Base-by-base conservation (phyloP, 2,888 invertebrate genomes). In the Oxystoma pomonae region DNA sequence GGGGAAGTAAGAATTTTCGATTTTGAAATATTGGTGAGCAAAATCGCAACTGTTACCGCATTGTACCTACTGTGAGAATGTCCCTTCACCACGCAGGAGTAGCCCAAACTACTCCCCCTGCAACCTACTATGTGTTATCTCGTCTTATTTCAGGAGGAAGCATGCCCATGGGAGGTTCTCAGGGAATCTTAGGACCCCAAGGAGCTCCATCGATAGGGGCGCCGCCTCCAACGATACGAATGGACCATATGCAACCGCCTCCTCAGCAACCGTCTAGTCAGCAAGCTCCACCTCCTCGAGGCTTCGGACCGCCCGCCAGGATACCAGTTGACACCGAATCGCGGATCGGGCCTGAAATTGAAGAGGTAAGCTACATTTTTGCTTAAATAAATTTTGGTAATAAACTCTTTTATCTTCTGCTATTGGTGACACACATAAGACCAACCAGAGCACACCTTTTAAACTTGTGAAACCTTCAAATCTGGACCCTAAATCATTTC, bases 41-140 rank as follows among this genome's bases (percentile, higher is more conserved):
- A n/a, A n/a, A n/a, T n/a, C n/a, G n/a, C n/a, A n/a, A n/a, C n/a
- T n/a, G n/a, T n/a, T n/a, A n/a, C n/a, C n/a, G n/a, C n/a, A n/a
- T n/a, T n/a, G n/a, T n/a, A n/a, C n/a, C n/a, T n/a, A n/a, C n/a
- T n/a, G n/a, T n/a, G n/a, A n/a, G n/a, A n/a, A n/a, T n/a, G n/a
- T n/a, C n/a, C n/a, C n/a, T n/a, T n/a, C n/a, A n/a, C n/a, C n/a
- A n/a, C n/a, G n/a, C n/a, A n/a, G n/a, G n/a, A n/a, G n/a, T n/a
- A n/a, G n/a, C n/a, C n/a, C n/a, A n/a, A n/a, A n/a, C n/a, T 59
- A 61, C 57, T 61, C 57, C 22, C 5, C 55, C 56, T 3, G 20
- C 22, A 35, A 56, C 49, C 35, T 60, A 56, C 55, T 49, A 49
- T 57, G 20, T 20, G 18, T 57, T 57, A 57, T 57, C 20, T 12